Base-by-base conservation (phyloP, 2,797 vertebrate genomes). In the Vespertilio murinus region DNA sequence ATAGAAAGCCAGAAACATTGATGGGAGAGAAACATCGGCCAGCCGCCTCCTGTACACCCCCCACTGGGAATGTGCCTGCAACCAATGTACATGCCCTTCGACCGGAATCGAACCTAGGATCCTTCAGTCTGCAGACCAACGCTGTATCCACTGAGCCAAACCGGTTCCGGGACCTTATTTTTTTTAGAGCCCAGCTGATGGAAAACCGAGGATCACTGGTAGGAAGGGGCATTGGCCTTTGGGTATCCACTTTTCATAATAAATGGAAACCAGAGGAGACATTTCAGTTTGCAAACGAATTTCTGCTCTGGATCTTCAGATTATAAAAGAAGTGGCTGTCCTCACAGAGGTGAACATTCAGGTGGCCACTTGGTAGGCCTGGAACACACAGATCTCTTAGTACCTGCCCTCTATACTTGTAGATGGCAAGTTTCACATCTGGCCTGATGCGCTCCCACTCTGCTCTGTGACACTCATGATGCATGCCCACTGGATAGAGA, bases 321-420 rank as follows among this genome's bases (percentile, higher is more conserved):
- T 87, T 42, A 35, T n/a, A 16, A 42, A 80, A 80, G 23, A 78
- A 67, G 88, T 56, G 69, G 91, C 75, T 47, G 54, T 45, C 61
- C 42, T 35, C 61, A 65, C 75, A 92, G 54, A 94, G 69, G 82
- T 79, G 77, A 93, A 71, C 64, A 79, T 73, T 56, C 71, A 69
- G 38, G n/a, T 10, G 20, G 35, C 20, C 23, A 16, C 67, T 87
- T 54, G 59, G 92, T 49, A 87, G 61, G 64, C 61, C n/a, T 16
- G 20, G 61, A 87, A 52, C 23, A 45, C 35, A 33, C 12, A 30
- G 67, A 73, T 54, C 35, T 42, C 4, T 82, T 40, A 49, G 45
- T 14, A 6, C 38, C n/a, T 0, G 2, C 35, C 14, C 25, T 71
- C 33, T 22, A 1, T 5, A 2, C 40, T 78, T 89, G 38, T 75